Percentiles rank a stretch among this genome's conserved stretches.
phyloP scores from a whole-genome alignment of 2,797 vertebrate species.

The Channa striata region DNA sequence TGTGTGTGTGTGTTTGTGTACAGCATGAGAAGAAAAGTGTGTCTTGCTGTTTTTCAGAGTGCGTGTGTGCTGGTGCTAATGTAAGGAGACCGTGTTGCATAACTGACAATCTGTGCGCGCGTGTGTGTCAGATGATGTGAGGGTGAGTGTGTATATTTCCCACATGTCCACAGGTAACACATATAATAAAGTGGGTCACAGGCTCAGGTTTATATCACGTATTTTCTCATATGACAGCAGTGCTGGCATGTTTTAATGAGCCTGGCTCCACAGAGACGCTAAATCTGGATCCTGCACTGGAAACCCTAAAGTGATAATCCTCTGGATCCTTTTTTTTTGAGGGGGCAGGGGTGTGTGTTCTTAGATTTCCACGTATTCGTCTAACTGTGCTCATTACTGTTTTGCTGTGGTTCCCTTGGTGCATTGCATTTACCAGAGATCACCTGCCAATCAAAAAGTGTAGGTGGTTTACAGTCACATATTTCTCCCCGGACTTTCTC shows the following conservation, averaged over 20 bases:
- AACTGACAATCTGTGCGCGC: slow-evolving; percentile 1
- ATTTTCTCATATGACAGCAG: slow-evolving; percentile 56
- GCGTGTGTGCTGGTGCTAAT: slow-evolving; percentile 1
- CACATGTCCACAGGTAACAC: slow-evolving; percentile 43
- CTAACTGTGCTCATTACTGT: slow-evolving; percentile 42
- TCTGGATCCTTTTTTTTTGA: slow-evolving; percentile 21
- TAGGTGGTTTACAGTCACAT: neutral
- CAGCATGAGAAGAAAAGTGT: neutral
- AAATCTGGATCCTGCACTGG: slow-evolving; percentile 64
- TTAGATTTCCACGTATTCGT: slow-evolving; percentile 18
- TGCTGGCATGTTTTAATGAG: slow-evolving; percentile 72
- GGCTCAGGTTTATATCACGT: slow-evolving; percentile 54
- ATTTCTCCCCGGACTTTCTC: slow-evolving; percentile 7
- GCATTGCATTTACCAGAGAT: slow-evolving; percentile 14
- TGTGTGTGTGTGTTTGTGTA: neutral
- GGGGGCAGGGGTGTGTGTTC: slow-evolving; percentile 1
- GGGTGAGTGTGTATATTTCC: slow-evolving; percentile 12
- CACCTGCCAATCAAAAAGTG: slow-evolving; percentile 37
- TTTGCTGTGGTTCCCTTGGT: slow-evolving; percentile 15
- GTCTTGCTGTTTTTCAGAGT: neutral
- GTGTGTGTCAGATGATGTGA: neutral
- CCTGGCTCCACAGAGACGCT: slow-evolving; percentile 61
- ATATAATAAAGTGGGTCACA: slow-evolving; percentile 57
- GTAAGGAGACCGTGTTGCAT: neutral
- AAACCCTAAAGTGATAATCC: slow-evolving; percentile 44